phyloP scores from a whole-genome alignment of 2,113 vertebrate species.

The Aspiorhynchus laticeps region DNA sequence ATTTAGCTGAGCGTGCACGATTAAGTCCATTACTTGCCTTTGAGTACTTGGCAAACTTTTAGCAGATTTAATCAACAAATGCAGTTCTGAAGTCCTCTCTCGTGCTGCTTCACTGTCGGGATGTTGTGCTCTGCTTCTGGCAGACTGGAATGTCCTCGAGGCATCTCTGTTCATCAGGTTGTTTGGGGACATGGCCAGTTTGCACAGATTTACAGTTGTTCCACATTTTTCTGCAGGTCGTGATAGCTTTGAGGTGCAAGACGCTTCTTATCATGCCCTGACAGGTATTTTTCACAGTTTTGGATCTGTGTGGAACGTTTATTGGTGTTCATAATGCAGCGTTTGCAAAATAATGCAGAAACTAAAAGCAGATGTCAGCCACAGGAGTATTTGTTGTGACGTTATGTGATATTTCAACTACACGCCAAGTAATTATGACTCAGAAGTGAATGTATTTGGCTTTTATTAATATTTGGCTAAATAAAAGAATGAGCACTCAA shows the following conservation, averaged over 20 bases:
- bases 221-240: background rate
- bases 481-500: background rate
- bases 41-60: background rate
- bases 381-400: background rate
- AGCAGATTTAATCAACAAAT: background rate
- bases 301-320: background rate
- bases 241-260: no score
- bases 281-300: background rate
- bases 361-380: background rate
- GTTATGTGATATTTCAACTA: background rate
- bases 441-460: background rate
- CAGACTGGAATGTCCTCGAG: background rate
- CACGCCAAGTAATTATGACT: background rate
- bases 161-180: background rate
- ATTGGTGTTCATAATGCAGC: background rate
- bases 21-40: background rate
- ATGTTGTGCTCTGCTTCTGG: background rate
- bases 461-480: background rate
- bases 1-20: background rate
- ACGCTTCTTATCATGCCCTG: background rate
- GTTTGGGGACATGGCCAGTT: background rate
- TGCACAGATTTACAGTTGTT: background rate
- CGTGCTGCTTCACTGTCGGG: background rate
- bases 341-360: no score
- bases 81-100: no score